Evolutionary conservation across 2,797 vertebrate genomes (phyloP).

Genomic region (Gymnothorax javanicus): DNA sequence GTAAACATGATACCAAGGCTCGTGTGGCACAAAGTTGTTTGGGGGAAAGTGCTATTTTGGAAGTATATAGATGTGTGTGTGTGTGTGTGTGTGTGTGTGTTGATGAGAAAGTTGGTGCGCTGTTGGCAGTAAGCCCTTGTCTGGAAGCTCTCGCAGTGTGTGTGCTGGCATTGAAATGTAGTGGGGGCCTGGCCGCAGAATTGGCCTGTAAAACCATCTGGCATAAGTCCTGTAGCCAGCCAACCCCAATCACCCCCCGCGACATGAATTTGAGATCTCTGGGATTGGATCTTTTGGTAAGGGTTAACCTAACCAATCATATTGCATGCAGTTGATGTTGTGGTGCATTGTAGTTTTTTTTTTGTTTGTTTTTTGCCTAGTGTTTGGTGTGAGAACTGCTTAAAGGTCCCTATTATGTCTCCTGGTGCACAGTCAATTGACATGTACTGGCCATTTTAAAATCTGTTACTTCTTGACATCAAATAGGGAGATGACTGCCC

Average conservation of each 20-base stretch:
- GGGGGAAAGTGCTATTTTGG: neutral
- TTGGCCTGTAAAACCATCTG: neutral
- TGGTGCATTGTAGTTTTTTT: too few species aligned
- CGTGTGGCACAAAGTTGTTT: neutral
- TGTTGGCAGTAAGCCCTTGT: neutral
- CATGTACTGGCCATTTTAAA: too few species aligned
- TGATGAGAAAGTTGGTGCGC: neutral
- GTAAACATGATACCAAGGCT: neutral
- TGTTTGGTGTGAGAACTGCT: too few species aligned
- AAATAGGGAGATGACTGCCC: too few species aligned
- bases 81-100: conserved; percentile 3
- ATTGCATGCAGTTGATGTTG: too few species aligned
- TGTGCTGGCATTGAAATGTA: neutral
- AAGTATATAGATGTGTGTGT: neutral
- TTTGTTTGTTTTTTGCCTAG: too few species aligned
- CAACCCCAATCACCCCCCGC: neutral
- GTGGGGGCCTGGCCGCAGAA: neutral
- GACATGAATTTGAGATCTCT: too few species aligned
- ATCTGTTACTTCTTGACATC: too few species aligned
- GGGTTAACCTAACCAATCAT: too few species aligned
- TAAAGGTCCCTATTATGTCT: too few species aligned
- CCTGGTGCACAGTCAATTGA: too few species aligned
- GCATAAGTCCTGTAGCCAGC: neutral
- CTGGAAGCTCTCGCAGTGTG: neutral
- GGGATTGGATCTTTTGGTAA: too few species aligned